These are phyloP conservation scores for Tachysurus vachellii DNA, from an alignment of 2,113 vertebrate species.

Conservation along the genomic window DNA sequence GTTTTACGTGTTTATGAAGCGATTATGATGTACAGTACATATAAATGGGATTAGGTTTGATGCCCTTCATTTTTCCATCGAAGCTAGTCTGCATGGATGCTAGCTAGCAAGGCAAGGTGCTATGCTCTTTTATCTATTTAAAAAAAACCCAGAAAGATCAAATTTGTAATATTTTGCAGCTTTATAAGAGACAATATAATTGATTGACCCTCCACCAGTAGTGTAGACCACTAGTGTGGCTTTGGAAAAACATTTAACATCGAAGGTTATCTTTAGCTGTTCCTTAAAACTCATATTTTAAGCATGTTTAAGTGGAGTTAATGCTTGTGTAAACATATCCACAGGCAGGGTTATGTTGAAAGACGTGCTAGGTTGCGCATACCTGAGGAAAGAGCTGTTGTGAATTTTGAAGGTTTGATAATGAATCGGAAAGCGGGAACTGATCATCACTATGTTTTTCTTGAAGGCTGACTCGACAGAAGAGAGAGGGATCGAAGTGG, in stretches of 20 bases:
- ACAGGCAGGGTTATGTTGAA: neutral
- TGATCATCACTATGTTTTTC: constrained; percentile 52
- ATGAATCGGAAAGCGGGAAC: constrained; percentile 25
- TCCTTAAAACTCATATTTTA: neutral
- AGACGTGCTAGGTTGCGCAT: neutral
- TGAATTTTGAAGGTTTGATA: constrained; percentile 54
- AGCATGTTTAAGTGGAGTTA: neutral
- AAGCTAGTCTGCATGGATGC: neutral
- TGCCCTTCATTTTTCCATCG: neutral
- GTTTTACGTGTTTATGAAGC: neutral
- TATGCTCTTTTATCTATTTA: neutral
- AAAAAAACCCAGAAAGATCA: neutral
- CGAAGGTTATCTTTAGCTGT: neutral
- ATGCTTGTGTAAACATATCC: neutral
- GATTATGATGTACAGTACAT: neutral
- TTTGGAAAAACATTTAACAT: neutral
- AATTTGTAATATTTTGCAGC: neutral
- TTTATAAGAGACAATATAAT: neutral
- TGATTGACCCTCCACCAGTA: neutral
- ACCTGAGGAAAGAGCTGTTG: constrained; percentile 55
- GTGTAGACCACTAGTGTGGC: neutral
- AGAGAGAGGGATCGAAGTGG: constrained; percentile 49
- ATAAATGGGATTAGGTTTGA: neutral
- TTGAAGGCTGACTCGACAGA: constrained; percentile 53
- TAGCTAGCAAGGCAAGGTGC: neutral